A percentile compares a stretch with the other conserved stretches of the same genome.
Conservation (phyloP, 2,113 vertebrate genomes). For the Lepus europaeus region DNA sequence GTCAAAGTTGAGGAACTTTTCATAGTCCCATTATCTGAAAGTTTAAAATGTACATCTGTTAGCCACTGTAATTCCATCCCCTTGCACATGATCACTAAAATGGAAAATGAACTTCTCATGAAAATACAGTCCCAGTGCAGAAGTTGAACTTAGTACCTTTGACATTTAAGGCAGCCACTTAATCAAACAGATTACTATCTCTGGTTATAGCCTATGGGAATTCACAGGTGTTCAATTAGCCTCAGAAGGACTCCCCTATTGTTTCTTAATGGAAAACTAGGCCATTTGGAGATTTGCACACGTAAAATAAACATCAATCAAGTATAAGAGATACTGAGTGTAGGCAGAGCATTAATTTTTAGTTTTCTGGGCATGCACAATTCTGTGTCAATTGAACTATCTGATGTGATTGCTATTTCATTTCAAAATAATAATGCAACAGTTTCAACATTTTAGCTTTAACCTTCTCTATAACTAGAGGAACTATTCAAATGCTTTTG, state of each 20-base stretch:
- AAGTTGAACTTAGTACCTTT: constrained; percentile 49
- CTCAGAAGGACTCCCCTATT: constrained; percentile 6
- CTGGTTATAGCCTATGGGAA: not conserved
- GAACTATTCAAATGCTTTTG: constrained; percentile 76
- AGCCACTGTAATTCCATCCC: not conserved
- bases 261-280: constrained; percentile 51
- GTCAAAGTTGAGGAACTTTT: not conserved
- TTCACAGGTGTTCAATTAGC: constrained; percentile 56
- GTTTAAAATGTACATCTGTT: constrained; percentile 20
- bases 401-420: constrained; percentile 59
- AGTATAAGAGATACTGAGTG: not conserved
- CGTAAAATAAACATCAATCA: constrained; percentile 56
- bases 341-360: not conserved
- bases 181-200: not conserved
- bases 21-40: not conserved
- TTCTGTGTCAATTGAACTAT: not conserved
- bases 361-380: constrained; percentile 33
- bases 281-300: constrained; percentile 1
- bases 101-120: constrained; percentile 27
- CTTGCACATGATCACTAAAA: constrained; percentile 51
- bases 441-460: constrained; percentile 74
- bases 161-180: constrained; percentile 61
- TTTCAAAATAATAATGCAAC: constrained; percentile 75
- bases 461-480: constrained; percentile 59
- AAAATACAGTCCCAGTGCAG: not conserved